Evolutionary conservation across 2,113 vertebrate species (phyloP).

Genomic region (Bambusicola thoracicus): DNA sequence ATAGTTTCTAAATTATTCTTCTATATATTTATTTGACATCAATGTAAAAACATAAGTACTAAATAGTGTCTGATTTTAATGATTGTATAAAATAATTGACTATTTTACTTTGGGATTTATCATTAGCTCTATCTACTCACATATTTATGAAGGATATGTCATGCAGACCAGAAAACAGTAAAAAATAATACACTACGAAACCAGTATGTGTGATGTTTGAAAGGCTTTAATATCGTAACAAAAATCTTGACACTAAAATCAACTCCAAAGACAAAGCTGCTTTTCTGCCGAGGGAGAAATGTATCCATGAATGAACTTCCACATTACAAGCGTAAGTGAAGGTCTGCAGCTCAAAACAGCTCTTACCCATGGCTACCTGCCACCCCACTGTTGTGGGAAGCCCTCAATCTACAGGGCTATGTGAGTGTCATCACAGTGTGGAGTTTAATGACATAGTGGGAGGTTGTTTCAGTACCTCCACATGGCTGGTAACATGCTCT

Average conservation of each 20-base stretch:
- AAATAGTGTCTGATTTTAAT: background rate
- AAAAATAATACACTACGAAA: background rate
- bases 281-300: background rate
- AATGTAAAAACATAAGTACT: background rate
- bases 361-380: accelerated
- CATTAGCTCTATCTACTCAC: background rate
- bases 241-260: background rate
- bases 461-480: background rate
- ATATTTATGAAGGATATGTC: background rate
- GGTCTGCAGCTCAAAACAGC: accelerated
- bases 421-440: background rate
- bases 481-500: background rate
- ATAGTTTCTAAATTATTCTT: background rate
- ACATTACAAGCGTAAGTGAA: background rate
- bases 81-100: background rate
- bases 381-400: background rate
- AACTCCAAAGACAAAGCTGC: background rate
- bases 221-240: background rate
- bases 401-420: background rate
- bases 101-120: background rate
- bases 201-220: background rate
- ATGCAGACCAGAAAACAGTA: background rate
- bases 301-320: background rate
- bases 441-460: background rate
- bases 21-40: background rate